Evolutionary conservation across 2,113 vertebrate genomes (phyloP).

Genomic region (Nyctibius bracteatus): DNA sequence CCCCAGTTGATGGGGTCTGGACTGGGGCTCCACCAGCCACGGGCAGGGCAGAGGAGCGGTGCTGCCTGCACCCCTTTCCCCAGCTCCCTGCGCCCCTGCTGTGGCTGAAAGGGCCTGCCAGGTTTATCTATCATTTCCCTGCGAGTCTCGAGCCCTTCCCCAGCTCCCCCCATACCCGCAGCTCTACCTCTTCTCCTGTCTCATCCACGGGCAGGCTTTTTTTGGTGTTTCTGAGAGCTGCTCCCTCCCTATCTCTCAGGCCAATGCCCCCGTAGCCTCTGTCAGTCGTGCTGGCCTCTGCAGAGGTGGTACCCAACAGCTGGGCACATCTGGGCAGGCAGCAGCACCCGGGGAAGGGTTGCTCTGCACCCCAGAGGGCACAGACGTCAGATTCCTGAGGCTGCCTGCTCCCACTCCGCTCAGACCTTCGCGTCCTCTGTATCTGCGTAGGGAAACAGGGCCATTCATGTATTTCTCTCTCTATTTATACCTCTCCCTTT

Average conservation of each 20-base stretch:
- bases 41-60: background rate
- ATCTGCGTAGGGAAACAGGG: constrained; percentile 32
- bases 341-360: background rate
- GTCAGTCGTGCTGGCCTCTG: background rate
- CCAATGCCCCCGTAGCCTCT: background rate
- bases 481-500: constrained; percentile 67
- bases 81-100: background rate
- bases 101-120: background rate
- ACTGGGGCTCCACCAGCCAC: accelerated
- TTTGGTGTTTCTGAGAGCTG: background rate
- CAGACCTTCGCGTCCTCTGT: background rate
- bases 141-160: background rate
- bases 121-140: background rate
- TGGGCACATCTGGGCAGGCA: background rate
- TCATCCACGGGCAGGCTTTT: background rate
- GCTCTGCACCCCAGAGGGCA: background rate
- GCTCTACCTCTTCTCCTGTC: background rate
- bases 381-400: background rate
- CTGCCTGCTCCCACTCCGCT: background rate
- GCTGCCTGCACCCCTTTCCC: background rate
- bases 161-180: background rate
- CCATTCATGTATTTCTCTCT: constrained; percentile 58
- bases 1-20: background rate
- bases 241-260: background rate
- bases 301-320: background rate